Conservation (phyloP, 2,113 vertebrate genomes). For the Loxodonta africana region DNA sequence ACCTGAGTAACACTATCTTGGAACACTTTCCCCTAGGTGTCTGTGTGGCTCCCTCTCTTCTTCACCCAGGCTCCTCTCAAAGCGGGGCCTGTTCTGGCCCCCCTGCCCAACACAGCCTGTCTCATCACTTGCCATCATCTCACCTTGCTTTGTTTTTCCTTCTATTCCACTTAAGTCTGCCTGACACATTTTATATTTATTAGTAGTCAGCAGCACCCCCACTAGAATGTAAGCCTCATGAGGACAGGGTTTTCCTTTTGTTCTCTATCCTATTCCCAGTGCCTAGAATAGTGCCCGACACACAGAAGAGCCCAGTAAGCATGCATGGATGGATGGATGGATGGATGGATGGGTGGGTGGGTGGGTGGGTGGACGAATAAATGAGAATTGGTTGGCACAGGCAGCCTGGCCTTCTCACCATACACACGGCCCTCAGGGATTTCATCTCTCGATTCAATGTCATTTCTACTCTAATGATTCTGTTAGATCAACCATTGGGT, state of each 20-base stretch:
- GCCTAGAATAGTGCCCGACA: too few relatives aligned
- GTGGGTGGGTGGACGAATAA: too few relatives aligned
- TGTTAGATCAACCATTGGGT: not conserved
- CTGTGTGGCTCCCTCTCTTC: not conserved
- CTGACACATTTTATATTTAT: not conserved
- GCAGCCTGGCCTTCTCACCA: not conserved
- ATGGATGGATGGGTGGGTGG: too few relatives aligned
- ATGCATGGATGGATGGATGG: too few relatives aligned
- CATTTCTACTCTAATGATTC: not conserved
- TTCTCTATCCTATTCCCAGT: not conserved
- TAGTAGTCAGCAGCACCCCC: not conserved
- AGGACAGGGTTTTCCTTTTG: not conserved
- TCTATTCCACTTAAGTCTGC: not conserved
- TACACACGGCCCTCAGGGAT: too few relatives aligned
- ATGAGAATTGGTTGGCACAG: not conserved
- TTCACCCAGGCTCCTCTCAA: not conserved
- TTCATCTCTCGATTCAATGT: not conserved
- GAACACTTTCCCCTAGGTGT: not conserved
- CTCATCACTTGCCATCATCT: not conserved
- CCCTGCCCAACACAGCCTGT: too few relatives aligned
- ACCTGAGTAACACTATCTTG: constrained; percentile 12
- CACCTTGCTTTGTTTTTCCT: not conserved
- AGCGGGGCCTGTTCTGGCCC: not conserved
- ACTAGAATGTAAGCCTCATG: not conserved
- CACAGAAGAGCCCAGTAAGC: not conserved